These are phyloP conservation scores for Myotis pilosus DNA, from an alignment of 2,797 vertebrate genomes.

Conservation along the genomic window DNA sequence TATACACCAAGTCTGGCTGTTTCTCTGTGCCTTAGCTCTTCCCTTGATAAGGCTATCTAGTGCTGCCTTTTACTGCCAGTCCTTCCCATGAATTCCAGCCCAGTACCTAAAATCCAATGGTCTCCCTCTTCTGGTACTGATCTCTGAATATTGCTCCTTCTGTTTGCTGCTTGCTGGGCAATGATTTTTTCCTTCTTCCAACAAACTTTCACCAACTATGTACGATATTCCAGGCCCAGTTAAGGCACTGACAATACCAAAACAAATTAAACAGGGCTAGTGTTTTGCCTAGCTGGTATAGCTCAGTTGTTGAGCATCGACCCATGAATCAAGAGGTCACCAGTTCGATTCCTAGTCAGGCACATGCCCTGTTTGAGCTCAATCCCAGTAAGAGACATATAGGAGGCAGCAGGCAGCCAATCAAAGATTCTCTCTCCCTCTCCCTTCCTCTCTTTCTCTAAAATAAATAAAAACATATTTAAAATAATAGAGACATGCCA, in stretches of 20 bases:
- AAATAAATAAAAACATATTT: neutral
- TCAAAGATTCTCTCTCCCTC: neutral
- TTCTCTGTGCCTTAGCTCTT: neutral
- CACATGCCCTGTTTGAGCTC: neutral
- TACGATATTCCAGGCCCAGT: neutral
- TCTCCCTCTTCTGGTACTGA: neutral
- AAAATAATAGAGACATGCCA: neutral
- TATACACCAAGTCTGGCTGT: neutral
- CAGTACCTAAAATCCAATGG: neutral
- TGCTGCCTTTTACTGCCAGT: neutral
- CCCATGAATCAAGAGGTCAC: neutral
- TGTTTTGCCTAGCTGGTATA: neutral
- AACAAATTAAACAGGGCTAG: constrained; percentile 8
- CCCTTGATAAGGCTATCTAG: neutral
- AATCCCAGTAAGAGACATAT: neutral
- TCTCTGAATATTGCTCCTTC: constrained; percentile 44
- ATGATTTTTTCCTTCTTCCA: constrained; percentile 33
- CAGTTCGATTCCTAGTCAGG: neutral
- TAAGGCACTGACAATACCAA: neutral
- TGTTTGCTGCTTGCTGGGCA: neutral
- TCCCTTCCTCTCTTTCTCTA: neutral
- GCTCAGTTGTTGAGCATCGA: neutral
- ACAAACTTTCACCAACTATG: neutral
- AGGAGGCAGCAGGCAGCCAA: neutral
- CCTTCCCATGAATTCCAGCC: neutral